Evolutionary conservation across 2,113 vertebrate genomes (phyloP), one percentile per base, ranked within the genome.

Genomic region (Atherinomorus stipes): DNA sequence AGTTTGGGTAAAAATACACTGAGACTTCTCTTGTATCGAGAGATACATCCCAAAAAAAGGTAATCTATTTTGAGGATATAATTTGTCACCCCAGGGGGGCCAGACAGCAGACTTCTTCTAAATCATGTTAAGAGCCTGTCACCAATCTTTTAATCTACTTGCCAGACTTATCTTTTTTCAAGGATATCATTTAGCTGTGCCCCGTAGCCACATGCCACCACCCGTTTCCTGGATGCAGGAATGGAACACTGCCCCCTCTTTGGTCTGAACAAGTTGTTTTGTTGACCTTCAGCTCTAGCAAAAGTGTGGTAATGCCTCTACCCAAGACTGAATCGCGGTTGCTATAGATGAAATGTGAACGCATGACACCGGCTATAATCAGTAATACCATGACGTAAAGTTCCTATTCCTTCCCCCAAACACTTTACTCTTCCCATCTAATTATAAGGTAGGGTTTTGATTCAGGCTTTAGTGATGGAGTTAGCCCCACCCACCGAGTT

Each of bases 361-460:
- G 19, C 51, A 74, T 47, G 45, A 78, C 72, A 85, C 58, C 65
- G 64, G 72, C 81, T 85, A 82, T 86, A 89, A 87, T 88, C 89
- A 88, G 85, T 53, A 68, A 88, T 81, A 75, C 80, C 72, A 82
- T 92, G 89, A 92, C 78, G 71, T 88, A 85, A 83, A 83, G 58
- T n/a, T 64, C 60, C 52, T 61, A 65, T 84, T 84, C 84, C 74
- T 63, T 80, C 83, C 74, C 80, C 54, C 79, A 28, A 58, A 79
- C 44, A 34, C 84, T 73, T 76, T 60, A 81, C 74, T 81, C 81
- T 74, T 85, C 81, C 84, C 69, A 64, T 90, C 54, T 93, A 93
- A 94, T 94, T 94, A 93, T 80, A 89, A 88, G 88, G 83, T 81
- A 71, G 69, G 77, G 81, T 62, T 89, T 86, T 81, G 63, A 85